Evolutionary conservation across 2,888 invertebrate species (phyloP), one percentile per base, ranked within the genome.

Genomic region (Agriopis marginaria): DNA sequence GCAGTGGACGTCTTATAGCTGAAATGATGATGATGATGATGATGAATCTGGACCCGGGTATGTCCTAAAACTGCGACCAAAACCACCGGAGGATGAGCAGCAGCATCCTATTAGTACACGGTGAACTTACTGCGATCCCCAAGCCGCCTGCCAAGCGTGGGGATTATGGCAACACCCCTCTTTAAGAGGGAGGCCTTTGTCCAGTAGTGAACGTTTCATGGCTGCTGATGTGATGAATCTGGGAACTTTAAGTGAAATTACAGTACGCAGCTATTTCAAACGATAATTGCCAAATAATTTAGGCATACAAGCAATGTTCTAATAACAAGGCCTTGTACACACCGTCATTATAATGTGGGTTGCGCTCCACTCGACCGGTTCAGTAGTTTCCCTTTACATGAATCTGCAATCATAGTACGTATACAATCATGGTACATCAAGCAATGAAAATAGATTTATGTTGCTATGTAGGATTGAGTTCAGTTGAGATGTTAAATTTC

Each of bases 341-440:
- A 56, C 55, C 55, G 42, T 14, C 49, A 32, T 11, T 50, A n/a
- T 62, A 62, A 62, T 53, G n/a, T 44, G 62, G 62, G 53, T 45
- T 23, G 39, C 51, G 14, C 14, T 42, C 42, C 14, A 51, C 53
- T 44, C 44, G 23, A 23, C 62, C 62, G 62, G 23, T 42, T 62
- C 61, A n/a, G 45, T 23, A 56, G 45, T 45, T n/a, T 45, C 45
- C 56, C 56, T 58, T 45, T 58, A 58, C 61, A 61, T 42, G 61
- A 42, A 61, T 42, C 47, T 40, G 50, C 61, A 62, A 62, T 53
- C 54, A 62, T 56, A 56, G 14, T n/a, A n/a, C n/a, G n/a, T n/a
- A n/a, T n/a, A n/a, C n/a, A n/a, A n/a, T n/a, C n/a, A n/a, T 42
- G 40, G 8, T n/a, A 10, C 11, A 55, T 17, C 9, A 10, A 56